Percentiles rank a stretch among this genome's conserved stretches.
Evolutionary conservation across 1,140 invertebrate species (phyloP).

Genomic region (Scaptomyza montana): DNA sequence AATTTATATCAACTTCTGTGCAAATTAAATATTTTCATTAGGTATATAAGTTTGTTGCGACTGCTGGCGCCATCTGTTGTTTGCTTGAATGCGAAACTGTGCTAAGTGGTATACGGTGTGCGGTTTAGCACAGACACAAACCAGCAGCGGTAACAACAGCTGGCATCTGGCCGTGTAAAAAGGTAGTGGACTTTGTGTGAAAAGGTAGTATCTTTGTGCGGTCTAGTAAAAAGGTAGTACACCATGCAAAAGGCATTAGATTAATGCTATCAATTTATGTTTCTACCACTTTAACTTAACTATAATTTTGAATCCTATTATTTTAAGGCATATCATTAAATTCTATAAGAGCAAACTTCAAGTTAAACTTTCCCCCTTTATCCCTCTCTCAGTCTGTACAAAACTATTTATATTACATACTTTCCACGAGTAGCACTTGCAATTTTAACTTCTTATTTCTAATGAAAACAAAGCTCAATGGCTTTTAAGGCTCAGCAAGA

Average conservation of each 20-base stretch:
- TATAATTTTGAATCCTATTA: no score
- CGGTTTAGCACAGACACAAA: constrained; percentile 35
- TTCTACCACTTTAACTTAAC: no score
- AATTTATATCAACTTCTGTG: constrained; percentile 2
- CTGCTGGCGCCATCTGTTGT: constrained; percentile 59
- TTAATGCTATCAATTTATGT: no score
- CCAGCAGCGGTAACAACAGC: constrained; percentile 24
- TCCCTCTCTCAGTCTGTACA: background rate
- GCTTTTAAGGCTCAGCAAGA: constrained; percentile 10
- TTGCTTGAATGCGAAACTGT: constrained; percentile 22
- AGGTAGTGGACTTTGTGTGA: constrained; percentile 6
- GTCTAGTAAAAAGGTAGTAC: no score
- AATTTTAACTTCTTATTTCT: background rate
- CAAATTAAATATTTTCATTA: background rate
- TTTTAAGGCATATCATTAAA: no score
- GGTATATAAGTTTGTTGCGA: background rate
- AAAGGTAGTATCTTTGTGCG: background rate
- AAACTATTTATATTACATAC: background rate
- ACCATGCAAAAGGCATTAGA: no score
- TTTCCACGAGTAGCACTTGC: background rate
- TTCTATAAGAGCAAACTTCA: no score
- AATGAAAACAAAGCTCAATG: constrained; percentile 3
- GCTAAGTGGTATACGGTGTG: constrained; percentile 29
- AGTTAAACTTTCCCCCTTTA: no score
- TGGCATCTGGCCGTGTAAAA: background rate